Percentiles rank a stretch among this genome's conserved stretches.
phyloP scores from a whole-genome alignment of 2,797 vertebrate genomes.

The Gallinago solitaria region DNA sequence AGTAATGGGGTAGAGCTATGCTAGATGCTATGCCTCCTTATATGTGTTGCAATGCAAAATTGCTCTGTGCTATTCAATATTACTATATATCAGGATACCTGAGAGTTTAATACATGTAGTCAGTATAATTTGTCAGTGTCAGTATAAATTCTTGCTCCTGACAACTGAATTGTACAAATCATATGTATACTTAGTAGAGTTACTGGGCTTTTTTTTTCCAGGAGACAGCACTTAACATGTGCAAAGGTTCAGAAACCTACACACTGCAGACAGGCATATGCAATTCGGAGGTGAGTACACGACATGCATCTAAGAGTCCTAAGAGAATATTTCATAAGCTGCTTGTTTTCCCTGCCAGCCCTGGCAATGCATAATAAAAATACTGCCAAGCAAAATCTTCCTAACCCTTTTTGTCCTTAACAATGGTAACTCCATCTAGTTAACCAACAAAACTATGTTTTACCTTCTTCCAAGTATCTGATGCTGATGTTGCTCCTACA shows the following conservation, averaged over 20 bases:
- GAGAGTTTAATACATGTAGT: not conserved
- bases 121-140: not conserved
- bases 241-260: conserved; percentile 43
- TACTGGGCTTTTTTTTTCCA: not conserved
- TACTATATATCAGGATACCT: fast-evolving
- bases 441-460: not conserved
- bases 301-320: not conserved
- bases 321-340: not conserved
- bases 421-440: not conserved
- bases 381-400: not conserved
- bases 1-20: not conserved
- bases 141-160: not conserved
- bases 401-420: not conserved
- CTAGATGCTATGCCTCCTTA: not conserved
- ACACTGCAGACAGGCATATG: not conserved
- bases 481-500: not conserved
- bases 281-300: conserved; percentile 47
- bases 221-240: conserved; percentile 57
- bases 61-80: not conserved
- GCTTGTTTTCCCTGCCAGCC: not conserved
- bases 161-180: not conserved
- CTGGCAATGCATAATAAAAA: not conserved
- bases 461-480: not conserved
- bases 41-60: not conserved
- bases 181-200: not conserved